These are phyloP conservation scores for Lasioglossum malachurum DNA, from an alignment of 2,888 invertebrate species.

Conservation along the genomic window DNA sequence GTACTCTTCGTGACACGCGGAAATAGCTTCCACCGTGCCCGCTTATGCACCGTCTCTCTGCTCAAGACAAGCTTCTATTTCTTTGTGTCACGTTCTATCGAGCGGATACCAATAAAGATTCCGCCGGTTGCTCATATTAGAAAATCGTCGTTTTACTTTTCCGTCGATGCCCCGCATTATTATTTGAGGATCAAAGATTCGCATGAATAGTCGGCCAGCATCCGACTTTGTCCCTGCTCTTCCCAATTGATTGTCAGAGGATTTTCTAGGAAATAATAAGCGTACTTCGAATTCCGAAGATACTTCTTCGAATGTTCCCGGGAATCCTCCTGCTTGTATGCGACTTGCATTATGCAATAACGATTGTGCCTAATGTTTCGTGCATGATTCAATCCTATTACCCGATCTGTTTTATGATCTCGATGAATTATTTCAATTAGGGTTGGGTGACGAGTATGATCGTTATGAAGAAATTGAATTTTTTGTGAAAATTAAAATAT, in stretches of 20 bases:
- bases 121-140: constrained; percentile 4
- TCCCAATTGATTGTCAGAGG: not conserved
- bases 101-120: constrained; percentile 30
- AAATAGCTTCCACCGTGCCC: constrained; percentile 57
- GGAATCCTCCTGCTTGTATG: not conserved
- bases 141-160: not conserved
- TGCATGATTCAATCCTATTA: not conserved
- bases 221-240: not conserved
- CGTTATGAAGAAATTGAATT: not conserved
- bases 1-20: constrained; percentile 67
- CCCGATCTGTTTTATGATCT: not conserved
- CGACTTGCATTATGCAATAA: not conserved
- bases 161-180: not conserved
- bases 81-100: constrained; percentile 46
- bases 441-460: not conserved
- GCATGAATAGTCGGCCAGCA: not conserved
- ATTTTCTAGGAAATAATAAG: not conserved
- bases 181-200: constrained; percentile 10
- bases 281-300: not conserved
- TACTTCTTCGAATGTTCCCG: not conserved
- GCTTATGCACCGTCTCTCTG: constrained; percentile 33
- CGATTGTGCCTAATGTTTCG: not conserved
- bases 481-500: not conserved
- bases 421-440: not conserved
- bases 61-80: constrained; percentile 43